A percentile compares a stretch with the other conserved stretches of the same genome.
These are phyloP conservation scores for Drosophila obscura DNA, from an alignment of 1,140 invertebrate genomes.

Conservation along the genomic window DNA sequence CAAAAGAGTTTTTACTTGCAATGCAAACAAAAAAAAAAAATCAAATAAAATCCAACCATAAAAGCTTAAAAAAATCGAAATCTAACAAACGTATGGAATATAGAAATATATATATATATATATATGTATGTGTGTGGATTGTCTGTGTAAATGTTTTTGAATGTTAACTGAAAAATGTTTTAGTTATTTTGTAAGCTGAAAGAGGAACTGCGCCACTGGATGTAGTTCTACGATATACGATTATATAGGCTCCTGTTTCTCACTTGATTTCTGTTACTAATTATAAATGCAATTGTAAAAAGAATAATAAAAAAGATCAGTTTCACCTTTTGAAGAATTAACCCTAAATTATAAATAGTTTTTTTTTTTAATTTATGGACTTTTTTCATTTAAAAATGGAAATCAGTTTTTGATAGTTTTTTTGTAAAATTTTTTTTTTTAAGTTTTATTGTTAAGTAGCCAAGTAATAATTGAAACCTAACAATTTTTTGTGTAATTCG, in stretches of 20 bases:
- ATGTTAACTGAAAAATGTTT: slow-evolving; percentile 58
- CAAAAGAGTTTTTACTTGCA: slow-evolving; percentile 42
- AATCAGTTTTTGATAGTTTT: slow-evolving; percentile 36
- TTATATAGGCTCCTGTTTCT: slow-evolving; percentile 42
- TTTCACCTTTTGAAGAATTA: slow-evolving; percentile 26
- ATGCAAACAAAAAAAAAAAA: slow-evolving; percentile 36
- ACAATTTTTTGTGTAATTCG: slow-evolving; percentile 51
- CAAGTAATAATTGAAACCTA: slow-evolving; percentile 63
- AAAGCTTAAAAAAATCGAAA: slow-evolving; percentile 40
- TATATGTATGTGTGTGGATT: slow-evolving; percentile 53
- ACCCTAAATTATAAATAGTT: slow-evolving; percentile 20
- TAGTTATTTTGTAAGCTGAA: slow-evolving; percentile 40
- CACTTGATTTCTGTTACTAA: slow-evolving; percentile 37
- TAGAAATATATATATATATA: slow-evolving; percentile 39
- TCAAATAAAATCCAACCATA: neutral
- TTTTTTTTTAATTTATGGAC: slow-evolving; percentile 32
- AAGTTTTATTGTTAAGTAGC: slow-evolving; percentile 56
- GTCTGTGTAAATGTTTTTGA: slow-evolving; percentile 74
- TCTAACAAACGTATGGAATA: slow-evolving; percentile 21
- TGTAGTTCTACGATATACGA: slow-evolving; percentile 17
- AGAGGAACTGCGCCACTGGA: slow-evolving; percentile 26
- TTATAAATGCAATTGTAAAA: slow-evolving; percentile 40
- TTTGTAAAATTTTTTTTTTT: slow-evolving; percentile 33
- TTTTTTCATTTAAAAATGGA: slow-evolving; percentile 25
- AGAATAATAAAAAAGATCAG: slow-evolving; percentile 21